Base-by-base conservation (phyloP, 1,140 invertebrate genomes). In the Asobara japonica region DNA sequence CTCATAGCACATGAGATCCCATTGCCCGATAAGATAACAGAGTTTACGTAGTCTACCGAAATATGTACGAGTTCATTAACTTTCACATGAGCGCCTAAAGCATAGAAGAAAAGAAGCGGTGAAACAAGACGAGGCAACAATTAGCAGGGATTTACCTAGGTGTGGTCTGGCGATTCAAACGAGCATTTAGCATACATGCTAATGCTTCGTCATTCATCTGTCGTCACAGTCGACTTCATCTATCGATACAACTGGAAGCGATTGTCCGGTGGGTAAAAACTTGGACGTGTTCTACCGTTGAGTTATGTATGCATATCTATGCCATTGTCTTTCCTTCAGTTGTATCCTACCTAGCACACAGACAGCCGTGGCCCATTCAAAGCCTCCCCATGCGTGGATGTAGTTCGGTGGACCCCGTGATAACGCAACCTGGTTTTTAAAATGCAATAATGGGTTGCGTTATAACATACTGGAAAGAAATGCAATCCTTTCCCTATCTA, bases 401-500 rank as follows among this genome's bases (percentile, higher is more conserved):
- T 25, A 3, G 25, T 18, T 51, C 45, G 51, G n/a, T 10, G 18
- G 11, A 18, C 22, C 20, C 16, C n/a, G 25, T 3, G 51, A 56
- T 56, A 56, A 56, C 51, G 18, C 51, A 56, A 56, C 22, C 20
- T 27, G 8, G 22, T 56, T 56, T 56, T 56, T 56, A 10, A 22
- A 56, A 25, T 56, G 18, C 22, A 5, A 10, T 13, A 45, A 56
- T 56, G 25, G 25, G 10, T 25, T 3, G 2, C 31, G 31, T 25
- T 5, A 20, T 25, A 56, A 56, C 51, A 27, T 7, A 56, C 22
- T 56, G 20, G 4, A 10, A 36, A 6, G 11, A 1, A 56, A 10
- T 56, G 20, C 22, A 56, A 20, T 56, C 51, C 51, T 25, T 56
- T 56, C 51, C 22, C 51, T 56, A 56, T 56, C 51, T 56, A 13